These are phyloP conservation scores for Hemithea aestivaria DNA, from an alignment of 2,888 invertebrate species.

Conservation along the genomic window DNA sequence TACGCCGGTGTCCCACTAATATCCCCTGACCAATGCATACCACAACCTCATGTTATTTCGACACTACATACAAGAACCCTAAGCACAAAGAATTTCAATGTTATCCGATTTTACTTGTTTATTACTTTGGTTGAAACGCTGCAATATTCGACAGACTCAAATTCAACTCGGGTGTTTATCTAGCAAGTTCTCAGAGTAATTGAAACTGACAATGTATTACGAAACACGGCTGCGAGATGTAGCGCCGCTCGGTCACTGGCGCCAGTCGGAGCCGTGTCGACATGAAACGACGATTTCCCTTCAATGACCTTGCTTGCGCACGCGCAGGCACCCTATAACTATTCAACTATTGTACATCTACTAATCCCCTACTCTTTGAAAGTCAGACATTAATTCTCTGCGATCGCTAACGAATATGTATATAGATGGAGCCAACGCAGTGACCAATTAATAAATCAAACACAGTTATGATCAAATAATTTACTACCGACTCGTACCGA, in stretches of 20 bases:
- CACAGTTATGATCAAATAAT: conserved; percentile 33
- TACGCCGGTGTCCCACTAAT: conserved; percentile 52
- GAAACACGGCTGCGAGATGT: conserved; percentile 62
- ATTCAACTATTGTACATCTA: conserved; percentile 36
- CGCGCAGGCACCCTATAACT: conserved; percentile 52
- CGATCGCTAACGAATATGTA: no score
- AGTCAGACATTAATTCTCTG: no score
- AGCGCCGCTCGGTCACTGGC: conserved; percentile 39
- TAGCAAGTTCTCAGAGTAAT: conserved; percentile 28
- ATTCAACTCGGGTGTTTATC: not conserved
- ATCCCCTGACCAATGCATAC: conserved; percentile 51
- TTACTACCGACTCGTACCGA: conserved; percentile 28
- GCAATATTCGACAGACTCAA: not conserved
- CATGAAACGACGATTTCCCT: conserved; percentile 68
- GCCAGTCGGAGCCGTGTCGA: conserved; percentile 57
- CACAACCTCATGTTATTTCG: conserved; percentile 37
- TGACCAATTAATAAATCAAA: conserved; percentile 28
- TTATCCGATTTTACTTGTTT: conserved; percentile 9
- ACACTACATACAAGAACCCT: conserved; percentile 31
- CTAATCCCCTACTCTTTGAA: no score
- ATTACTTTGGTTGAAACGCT: no score
- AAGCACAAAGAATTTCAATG: conserved; percentile 15
- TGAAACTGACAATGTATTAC: conserved; percentile 49
- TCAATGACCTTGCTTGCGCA: conserved; percentile 74
- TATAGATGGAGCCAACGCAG: no score